These are phyloP conservation scores for Lasioglossum vierecki DNA, from an alignment of 2,888 invertebrate genomes.

Conservation along the genomic window DNA sequence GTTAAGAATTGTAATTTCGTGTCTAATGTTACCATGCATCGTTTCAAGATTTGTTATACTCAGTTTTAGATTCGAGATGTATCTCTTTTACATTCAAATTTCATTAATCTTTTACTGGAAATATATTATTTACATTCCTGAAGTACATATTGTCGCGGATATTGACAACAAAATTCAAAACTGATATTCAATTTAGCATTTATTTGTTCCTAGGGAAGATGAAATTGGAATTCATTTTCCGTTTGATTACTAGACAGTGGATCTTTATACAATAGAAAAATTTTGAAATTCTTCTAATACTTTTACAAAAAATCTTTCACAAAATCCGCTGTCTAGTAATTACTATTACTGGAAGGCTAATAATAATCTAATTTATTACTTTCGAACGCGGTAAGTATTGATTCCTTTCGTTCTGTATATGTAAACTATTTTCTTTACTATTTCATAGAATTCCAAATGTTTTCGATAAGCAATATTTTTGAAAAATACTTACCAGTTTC, in stretches of 20 bases:
- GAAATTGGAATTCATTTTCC: neutral
- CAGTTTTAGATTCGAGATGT: neutral
- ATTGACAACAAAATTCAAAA: neutral
- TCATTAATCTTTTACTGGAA: neutral
- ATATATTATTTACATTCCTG: neutral
- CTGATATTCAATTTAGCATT: neutral
- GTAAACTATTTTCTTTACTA: neutral
- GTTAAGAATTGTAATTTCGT: neutral
- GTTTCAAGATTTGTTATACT: neutral
- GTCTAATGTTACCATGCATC: constrained; percentile 2
- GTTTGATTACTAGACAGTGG: neutral
- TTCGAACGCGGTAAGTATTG: neutral
- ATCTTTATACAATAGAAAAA: no score
- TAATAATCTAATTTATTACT: neutral
- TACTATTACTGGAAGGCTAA: constrained; percentile 21
- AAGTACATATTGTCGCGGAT: neutral
- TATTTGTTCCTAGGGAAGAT: neutral
- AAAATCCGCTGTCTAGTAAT: neutral
- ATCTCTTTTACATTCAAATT: neutral
- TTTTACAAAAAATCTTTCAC: neutral
- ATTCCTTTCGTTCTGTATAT: neutral
- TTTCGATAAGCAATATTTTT: neutral
- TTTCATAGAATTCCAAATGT: neutral
- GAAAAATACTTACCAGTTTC: constrained; percentile 92
- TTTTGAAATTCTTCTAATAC: neutral